phyloP scores from a whole-genome alignment of 2,113 vertebrate genomes.

The Grammomys surdaster region DNA sequence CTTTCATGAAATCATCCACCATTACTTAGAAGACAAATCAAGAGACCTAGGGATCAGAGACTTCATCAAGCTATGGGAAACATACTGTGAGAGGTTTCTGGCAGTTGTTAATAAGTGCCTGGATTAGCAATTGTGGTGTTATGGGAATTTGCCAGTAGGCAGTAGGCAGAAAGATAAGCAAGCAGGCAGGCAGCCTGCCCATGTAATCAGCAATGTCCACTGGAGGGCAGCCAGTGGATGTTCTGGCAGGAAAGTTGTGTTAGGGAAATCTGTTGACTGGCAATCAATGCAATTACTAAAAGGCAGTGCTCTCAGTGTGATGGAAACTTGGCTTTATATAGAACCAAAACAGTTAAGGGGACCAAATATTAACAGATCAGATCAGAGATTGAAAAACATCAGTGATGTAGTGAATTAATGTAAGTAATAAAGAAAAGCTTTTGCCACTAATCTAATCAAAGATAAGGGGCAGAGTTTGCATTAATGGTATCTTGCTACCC shows the following conservation, averaged over 20 bases:
- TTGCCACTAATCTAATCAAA: slow-evolving; percentile 52
- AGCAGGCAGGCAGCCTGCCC: slow-evolving; percentile 61
- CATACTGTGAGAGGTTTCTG: slow-evolving; percentile 36
- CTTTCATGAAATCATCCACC: slow-evolving; percentile 48
- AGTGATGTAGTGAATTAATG: slow-evolving; percentile 50
- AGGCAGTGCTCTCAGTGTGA: slow-evolving; percentile 35
- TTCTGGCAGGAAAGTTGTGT: slow-evolving; percentile 71
- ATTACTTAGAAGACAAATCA: slow-evolving; percentile 47
- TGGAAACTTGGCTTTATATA: slow-evolving; percentile 25
- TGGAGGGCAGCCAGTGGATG: slow-evolving; percentile 68
- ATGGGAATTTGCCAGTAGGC: slow-evolving; percentile 50
- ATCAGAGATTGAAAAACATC: slow-evolving; percentile 23
- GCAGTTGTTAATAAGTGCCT: slow-evolving; percentile 53
- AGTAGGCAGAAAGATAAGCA: slow-evolving; percentile 68
- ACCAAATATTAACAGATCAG: slow-evolving; percentile 2
- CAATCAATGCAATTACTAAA: slow-evolving; percentile 69
- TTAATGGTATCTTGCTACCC: slow-evolving; percentile 34
- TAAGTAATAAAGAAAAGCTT: slow-evolving; percentile 44
- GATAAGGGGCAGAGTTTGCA: slow-evolving; percentile 38
- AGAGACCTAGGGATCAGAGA: slow-evolving; percentile 48
- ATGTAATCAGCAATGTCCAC: slow-evolving; percentile 62
- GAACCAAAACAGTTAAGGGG: slow-evolving; percentile 32
- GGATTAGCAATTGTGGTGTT: not conserved
- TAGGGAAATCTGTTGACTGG: slow-evolving; percentile 69
- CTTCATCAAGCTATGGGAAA: slow-evolving; percentile 46